Percentiles rank a stretch among this genome's conserved stretches.
Evolutionary conservation across 2,888 invertebrate species (phyloP).

Genomic region (Beris morrisii): DNA sequence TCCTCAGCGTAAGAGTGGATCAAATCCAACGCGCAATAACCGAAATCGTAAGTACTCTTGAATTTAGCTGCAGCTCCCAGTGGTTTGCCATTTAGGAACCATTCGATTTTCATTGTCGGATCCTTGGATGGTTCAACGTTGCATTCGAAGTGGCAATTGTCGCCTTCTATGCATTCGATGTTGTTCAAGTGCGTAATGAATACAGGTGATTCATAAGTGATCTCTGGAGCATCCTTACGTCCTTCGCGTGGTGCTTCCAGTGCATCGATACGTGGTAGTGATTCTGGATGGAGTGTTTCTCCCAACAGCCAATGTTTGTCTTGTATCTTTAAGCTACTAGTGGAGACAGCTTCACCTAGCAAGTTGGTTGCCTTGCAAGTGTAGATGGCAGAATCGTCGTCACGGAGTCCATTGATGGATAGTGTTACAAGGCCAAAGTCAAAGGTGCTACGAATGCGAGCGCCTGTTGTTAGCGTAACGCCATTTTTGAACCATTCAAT

Average conservation of each 20-base stretch:
- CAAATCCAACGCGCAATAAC: slow-evolving; percentile 89
- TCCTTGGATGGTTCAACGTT: slow-evolving; percentile 90
- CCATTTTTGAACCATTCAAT: slow-evolving; percentile 95
- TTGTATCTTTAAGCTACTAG: slow-evolving; percentile 85
- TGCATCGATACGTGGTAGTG: slow-evolving; percentile 80
- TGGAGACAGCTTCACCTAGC: slow-evolving; percentile 92
- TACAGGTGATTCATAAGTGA: slow-evolving; percentile 80
- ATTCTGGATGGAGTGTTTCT: slow-evolving; percentile 86
- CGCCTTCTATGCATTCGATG: slow-evolving; percentile 84
- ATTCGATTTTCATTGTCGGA: slow-evolving; percentile 87
- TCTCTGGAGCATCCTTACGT: slow-evolving; percentile 71
- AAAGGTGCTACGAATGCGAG: slow-evolving; percentile 89
- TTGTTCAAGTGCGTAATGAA: slow-evolving; percentile 91
- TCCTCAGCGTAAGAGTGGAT: slow-evolving; percentile 87
- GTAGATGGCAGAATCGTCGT: slow-evolving; percentile 93
- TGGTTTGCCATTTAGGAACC: slow-evolving; percentile 92
- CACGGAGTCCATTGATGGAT: slow-evolving; percentile 82
- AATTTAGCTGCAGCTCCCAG: slow-evolving; percentile 86
- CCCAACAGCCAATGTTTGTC: slow-evolving; percentile 86
- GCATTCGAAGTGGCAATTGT: slow-evolving; percentile 87
- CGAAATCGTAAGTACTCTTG: slow-evolving; percentile 93
- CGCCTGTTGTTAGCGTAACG: slow-evolving; percentile 80
- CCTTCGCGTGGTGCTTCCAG: slow-evolving; percentile 77
- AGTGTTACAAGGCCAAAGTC: slow-evolving; percentile 96
- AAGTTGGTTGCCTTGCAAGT: slow-evolving; percentile 93